phyloP scores from a whole-genome alignment of 2,888 invertebrate species.

The Drosophila vallismaia region DNA sequence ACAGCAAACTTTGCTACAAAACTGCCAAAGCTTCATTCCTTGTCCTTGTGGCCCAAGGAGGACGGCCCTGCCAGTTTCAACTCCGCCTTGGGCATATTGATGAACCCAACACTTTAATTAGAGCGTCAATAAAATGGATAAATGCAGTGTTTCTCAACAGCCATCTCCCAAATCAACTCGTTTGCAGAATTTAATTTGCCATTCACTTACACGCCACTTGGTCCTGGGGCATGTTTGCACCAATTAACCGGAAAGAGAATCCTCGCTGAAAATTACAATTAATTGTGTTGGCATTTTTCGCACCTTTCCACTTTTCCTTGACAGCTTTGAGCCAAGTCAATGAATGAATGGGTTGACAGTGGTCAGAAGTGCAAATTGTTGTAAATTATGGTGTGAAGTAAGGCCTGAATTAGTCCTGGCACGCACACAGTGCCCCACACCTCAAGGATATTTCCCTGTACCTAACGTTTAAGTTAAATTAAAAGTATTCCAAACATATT shows the following conservation, averaged over 20 bases:
- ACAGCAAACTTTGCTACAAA: constrained; percentile 49
- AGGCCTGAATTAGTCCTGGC: constrained; percentile 71
- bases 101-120: constrained; percentile 72
- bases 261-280: constrained; percentile 44
- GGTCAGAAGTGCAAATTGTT: constrained; percentile 50
- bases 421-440: constrained; percentile 49
- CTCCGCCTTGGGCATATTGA: constrained; percentile 56
- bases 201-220: constrained; percentile 30
- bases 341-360: constrained; percentile 11
- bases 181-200: constrained; percentile 39
- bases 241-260: constrained; percentile 46
- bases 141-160: constrained; percentile 31
- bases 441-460: not conserved
- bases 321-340: constrained; percentile 30
- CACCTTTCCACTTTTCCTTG: constrained; percentile 20
- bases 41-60: constrained; percentile 37
- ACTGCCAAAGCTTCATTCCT: constrained; percentile 33
- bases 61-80: constrained; percentile 36
- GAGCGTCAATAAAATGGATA: constrained; percentile 72
- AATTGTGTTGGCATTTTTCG: constrained; percentile 53
- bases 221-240: constrained; percentile 44
- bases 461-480: not conserved
- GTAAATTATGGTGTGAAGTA: constrained; percentile 75
- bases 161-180: not conserved
- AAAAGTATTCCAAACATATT: not conserved